Percentiles rank a stretch among this genome's conserved stretches.
phyloP scores from a whole-genome alignment of 2,797 vertebrate genomes.

The Enteromius afrohamiltoni region DNA sequence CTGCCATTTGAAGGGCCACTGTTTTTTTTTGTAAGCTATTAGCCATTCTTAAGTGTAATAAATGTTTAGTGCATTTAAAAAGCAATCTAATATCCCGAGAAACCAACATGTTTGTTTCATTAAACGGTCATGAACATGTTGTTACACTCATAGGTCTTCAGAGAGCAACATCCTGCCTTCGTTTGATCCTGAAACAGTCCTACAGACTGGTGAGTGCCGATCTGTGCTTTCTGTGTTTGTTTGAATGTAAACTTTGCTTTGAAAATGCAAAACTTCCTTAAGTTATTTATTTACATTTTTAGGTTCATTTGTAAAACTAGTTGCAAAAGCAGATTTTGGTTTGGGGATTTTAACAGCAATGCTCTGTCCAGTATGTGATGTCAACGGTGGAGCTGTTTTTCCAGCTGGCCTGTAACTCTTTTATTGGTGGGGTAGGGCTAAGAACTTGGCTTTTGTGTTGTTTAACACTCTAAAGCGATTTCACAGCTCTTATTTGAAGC shows the following conservation, averaged over 20 bases:
- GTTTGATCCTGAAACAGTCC: constrained; percentile 93
- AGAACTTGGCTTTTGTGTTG: constrained; percentile 2
- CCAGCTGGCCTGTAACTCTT: constrained; percentile 14
- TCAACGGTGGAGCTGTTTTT: constrained; percentile 40
- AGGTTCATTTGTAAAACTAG: not conserved
- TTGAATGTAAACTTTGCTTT: not conserved
- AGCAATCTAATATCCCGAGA: not conserved
- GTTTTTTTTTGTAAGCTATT: not conserved
- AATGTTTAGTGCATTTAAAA: not conserved
- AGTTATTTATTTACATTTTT: not conserved
- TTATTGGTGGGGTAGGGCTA: constrained; percentile 41
- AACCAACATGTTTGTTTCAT: not conserved
- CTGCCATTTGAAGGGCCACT: not conserved
- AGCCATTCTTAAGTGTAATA: not conserved
- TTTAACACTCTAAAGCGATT: constrained; percentile 49
- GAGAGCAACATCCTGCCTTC: constrained; percentile 91
- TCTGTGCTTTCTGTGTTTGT: not conserved
- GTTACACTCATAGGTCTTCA: constrained; percentile 78
- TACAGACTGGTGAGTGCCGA: constrained; percentile 87
- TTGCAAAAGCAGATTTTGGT: constrained; percentile 33
- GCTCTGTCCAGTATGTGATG: constrained; percentile 23
- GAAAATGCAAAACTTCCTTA: not conserved
- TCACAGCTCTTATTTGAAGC: constrained; percentile 17
- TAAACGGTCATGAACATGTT: constrained; percentile 15
- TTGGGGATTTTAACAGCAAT: constrained; percentile 15